These are phyloP conservation scores for Eurytoma californica DNA, from an alignment of 2,888 invertebrate species.

Conservation along the genomic window DNA sequence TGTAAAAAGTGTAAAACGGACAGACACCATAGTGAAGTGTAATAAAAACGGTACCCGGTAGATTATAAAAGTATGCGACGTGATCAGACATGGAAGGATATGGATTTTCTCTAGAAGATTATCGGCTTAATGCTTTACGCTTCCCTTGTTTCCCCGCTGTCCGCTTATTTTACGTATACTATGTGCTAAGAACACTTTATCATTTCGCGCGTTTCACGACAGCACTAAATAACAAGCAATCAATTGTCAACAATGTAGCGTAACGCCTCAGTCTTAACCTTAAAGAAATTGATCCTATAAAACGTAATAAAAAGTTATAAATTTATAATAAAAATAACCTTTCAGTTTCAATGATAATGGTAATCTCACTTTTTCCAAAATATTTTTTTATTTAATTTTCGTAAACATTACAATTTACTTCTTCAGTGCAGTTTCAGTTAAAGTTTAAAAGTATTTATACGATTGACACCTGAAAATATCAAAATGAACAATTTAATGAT, in stretches of 20 bases:
- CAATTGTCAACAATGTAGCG: constrained; percentile 1
- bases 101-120: constrained; percentile 60
- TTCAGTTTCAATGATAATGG: too few relatives aligned
- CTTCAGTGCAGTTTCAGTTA: too few relatives aligned
- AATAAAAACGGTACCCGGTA: constrained; percentile 44
- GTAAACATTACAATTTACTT: too few relatives aligned
- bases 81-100: constrained; percentile 55
- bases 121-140: constrained; percentile 61
- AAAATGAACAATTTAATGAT: too few relatives aligned
- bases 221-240: constrained; percentile 25
- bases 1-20: constrained; percentile 28
- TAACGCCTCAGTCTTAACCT: background rate
- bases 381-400: too few relatives aligned
- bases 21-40: constrained; percentile 32
- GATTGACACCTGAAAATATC: too few relatives aligned
- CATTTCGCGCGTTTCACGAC: constrained; percentile 35
- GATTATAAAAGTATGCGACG: constrained; percentile 60
- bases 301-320: background rate
- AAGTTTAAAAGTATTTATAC: too few relatives aligned
- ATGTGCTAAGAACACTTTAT: constrained; percentile 15
- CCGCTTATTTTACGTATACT: background rate
- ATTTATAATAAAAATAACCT: too few relatives aligned
- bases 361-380: too few relatives aligned
- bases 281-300: background rate
- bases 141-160: constrained; percentile 40